Evolutionary conservation across 2,113 vertebrate genomes (phyloP).

Genomic region (Hylia prasina): DNA sequence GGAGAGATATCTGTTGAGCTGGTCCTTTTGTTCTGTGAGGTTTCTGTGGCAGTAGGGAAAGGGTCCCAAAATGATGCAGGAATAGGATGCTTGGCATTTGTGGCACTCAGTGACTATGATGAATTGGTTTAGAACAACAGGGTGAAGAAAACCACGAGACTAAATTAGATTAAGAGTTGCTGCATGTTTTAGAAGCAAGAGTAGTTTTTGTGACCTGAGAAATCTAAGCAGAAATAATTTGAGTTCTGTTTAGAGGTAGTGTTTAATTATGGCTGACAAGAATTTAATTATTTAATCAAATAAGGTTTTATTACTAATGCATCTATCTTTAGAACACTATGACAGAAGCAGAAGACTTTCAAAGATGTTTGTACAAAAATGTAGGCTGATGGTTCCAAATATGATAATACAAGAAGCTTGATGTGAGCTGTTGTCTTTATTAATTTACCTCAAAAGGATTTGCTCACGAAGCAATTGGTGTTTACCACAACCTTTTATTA

Average conservation of each 20-base stretch:
- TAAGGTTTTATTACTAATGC: background rate
- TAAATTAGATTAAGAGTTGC: background rate
- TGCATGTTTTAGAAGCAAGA: background rate
- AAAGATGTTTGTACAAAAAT: background rate
- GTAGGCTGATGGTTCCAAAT: background rate
- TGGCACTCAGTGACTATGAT: background rate
- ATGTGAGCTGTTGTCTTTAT: background rate
- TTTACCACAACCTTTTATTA: background rate
- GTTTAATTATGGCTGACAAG: conserved; percentile 36
- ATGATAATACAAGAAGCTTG: background rate
- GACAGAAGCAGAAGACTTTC: background rate
- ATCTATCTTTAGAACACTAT: background rate
- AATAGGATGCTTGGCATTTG: background rate
- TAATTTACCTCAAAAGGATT: background rate
- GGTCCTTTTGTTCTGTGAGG: background rate
- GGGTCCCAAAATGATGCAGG: background rate
- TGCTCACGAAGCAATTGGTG: background rate
- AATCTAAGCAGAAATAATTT: conserved; percentile 39
- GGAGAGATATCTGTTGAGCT: accelerated
- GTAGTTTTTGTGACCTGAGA: background rate
- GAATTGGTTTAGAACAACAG: background rate
- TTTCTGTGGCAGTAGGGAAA: background rate
- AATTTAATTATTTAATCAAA: conserved; percentile 49
- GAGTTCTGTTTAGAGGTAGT: background rate
- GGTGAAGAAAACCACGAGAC: background rate